A percentile compares a stretch with the other conserved stretches of the same genome.
Evolutionary conservation across 2,797 vertebrate genomes (phyloP).

Genomic region (Hypotaenidia philippensis): DNA sequence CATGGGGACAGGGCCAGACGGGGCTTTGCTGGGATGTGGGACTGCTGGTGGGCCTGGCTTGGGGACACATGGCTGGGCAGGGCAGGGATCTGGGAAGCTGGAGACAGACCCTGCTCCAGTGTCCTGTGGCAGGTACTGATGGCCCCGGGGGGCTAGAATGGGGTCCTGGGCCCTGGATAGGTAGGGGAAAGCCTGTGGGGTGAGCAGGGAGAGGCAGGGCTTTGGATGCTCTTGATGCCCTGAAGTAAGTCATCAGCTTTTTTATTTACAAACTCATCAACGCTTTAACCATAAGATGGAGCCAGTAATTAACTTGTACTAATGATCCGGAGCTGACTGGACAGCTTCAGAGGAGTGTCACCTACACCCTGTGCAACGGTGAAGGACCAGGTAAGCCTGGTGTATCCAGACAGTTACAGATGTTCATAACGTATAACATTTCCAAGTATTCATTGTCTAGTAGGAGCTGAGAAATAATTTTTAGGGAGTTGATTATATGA

Average conservation of each 20-base stretch:
- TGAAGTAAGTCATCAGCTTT: neutral
- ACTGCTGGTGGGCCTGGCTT: fast-evolving
- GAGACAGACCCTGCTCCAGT: fast-evolving
- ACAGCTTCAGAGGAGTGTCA: neutral
- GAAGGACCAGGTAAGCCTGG: neutral
- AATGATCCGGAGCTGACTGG: neutral
- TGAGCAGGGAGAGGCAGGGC: neutral
- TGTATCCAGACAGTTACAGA: neutral
- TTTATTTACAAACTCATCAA: neutral
- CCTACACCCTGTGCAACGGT: neutral
- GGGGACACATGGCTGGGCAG: fast-evolving
- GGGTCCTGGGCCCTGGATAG: too few relatives aligned
- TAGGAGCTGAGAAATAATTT: neutral
- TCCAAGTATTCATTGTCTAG: neutral
- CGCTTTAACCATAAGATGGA: neutral
- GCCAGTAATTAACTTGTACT: conserved; percentile 1
- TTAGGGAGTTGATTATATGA: neutral
- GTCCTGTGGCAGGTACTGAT: neutral
- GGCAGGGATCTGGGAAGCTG: neutral
- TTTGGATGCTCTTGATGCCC: neutral
- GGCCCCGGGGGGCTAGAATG: fast-evolving
- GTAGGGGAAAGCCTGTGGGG: fast-evolving
- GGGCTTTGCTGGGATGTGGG: fast-evolving
- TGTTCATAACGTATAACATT: neutral
- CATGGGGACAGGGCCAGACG: fast-evolving